Evolutionary conservation across 1,140 invertebrate species (phyloP).

Genomic region (Drosophila novamexicana): DNA sequence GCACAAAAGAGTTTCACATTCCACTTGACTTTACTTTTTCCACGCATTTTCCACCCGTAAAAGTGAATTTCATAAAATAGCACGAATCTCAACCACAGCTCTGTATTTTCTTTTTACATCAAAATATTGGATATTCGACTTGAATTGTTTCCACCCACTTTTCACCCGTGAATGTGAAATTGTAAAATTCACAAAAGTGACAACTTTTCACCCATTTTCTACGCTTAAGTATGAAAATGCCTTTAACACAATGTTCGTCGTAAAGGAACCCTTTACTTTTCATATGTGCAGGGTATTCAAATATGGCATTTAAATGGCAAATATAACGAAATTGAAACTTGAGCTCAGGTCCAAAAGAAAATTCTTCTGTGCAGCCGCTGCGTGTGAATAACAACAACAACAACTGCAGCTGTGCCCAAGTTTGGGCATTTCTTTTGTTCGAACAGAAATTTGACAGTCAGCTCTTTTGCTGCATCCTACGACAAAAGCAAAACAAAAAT

Average conservation of each 20-base stretch:
- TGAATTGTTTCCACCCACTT: no score
- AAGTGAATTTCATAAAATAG: background rate
- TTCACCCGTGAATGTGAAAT: no score
- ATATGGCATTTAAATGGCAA: background rate
- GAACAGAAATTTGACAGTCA: slow-evolving; percentile 9
- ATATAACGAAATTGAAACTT: background rate
- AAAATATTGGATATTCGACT: no score
- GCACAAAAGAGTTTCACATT: no score
- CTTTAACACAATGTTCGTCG: no score
- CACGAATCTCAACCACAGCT: no score
- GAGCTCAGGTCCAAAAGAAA: slow-evolving; percentile 6
- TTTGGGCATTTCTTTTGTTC: slow-evolving; percentile 4
- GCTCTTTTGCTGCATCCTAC: slow-evolving; percentile 3
- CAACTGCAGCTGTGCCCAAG: background rate
- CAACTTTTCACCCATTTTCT: background rate
- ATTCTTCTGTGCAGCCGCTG: slow-evolving; percentile 1
- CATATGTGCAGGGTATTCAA: background rate
- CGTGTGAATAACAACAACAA: slow-evolving; percentile 17
- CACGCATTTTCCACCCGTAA: background rate
- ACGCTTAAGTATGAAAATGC: no score
- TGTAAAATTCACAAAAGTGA: no score
- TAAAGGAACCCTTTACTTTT: no score
- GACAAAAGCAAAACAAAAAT: background rate
- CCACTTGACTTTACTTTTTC: background rate
- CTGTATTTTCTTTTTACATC: no score